Evolutionary conservation across 1,140 invertebrate species (phyloP).

Genomic region (Rhopalosiphum padi): DNA sequence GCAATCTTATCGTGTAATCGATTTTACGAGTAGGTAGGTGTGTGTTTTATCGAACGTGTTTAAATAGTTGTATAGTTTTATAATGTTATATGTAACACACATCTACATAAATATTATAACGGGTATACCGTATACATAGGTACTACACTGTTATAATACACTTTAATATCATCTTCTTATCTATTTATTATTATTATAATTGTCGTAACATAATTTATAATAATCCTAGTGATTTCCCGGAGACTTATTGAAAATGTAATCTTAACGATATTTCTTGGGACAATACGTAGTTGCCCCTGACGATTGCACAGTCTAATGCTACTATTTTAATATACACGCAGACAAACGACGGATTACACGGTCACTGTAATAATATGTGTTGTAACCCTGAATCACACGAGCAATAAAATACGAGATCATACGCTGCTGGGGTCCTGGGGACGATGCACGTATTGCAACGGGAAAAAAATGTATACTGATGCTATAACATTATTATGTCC

Average conservation of each 20-base stretch:
- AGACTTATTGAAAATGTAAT: not conserved
- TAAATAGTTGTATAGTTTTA: not conserved
- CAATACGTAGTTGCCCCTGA: not conserved
- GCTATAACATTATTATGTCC: not conserved
- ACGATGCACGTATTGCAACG: conserved; percentile 1
- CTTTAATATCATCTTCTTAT: no score
- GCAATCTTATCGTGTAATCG: not conserved
- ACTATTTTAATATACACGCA: not conserved
- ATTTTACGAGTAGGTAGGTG: not conserved
- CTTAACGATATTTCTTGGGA: not conserved
- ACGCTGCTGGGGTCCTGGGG: conserved; percentile 44
- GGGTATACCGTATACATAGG: no score
- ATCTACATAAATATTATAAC: no score
- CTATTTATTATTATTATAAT: not conserved
- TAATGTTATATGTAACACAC: no score
- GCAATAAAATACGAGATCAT: conserved; percentile 45
- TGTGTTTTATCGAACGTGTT: not conserved
- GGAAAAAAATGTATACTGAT: not conserved
- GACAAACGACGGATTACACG: not conserved
- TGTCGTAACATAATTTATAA: not conserved
- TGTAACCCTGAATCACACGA: not conserved
- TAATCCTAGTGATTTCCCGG: not conserved
- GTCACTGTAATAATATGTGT: conserved; percentile 9
- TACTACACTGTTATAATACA: no score
- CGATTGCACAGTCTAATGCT: not conserved